A percentile compares a stretch with the other conserved stretches of the same genome.
phyloP scores from a whole-genome alignment of 2,888 invertebrate species.

The Aethes cnicana region DNA sequence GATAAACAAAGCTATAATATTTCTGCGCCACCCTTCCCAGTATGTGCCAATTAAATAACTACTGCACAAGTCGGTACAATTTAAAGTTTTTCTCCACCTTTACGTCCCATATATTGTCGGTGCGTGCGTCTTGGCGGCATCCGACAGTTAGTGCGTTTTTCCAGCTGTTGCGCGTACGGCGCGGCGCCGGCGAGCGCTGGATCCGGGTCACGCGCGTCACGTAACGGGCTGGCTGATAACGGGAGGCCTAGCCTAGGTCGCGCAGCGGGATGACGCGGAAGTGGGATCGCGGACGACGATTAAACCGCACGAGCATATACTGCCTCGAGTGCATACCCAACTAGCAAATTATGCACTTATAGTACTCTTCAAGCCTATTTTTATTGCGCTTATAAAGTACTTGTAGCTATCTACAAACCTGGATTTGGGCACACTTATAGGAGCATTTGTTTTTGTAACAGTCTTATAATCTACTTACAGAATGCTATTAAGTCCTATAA shows the following conservation, averaged over 20 bases:
- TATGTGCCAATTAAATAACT: no score
- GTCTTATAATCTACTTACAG: no score
- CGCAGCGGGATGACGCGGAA: conserved; percentile 81
- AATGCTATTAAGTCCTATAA: no score
- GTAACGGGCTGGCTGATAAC: conserved; percentile 77
- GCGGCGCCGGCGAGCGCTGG: conserved; percentile 39
- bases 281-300: conserved; percentile 66
- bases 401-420: no score
- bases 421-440: no score
- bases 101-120: neutral
- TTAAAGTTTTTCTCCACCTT: neutral
- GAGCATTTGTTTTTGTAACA: no score
- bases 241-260: conserved; percentile 74
- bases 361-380: no score
- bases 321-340: neutral
- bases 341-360: no score
- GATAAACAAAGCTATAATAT: no score
- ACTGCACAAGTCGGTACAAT: no score
- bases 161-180: conserved; percentile 49
- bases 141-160: conserved; percentile 56
- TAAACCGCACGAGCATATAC: conserved; percentile 45
- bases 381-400: no score
- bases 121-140: conserved; percentile 37
- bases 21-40: no score
- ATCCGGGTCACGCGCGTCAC: conserved; percentile 79